Conservation (phyloP, 2,113 vertebrate genomes). For the Baryphthengus martii region DNA sequence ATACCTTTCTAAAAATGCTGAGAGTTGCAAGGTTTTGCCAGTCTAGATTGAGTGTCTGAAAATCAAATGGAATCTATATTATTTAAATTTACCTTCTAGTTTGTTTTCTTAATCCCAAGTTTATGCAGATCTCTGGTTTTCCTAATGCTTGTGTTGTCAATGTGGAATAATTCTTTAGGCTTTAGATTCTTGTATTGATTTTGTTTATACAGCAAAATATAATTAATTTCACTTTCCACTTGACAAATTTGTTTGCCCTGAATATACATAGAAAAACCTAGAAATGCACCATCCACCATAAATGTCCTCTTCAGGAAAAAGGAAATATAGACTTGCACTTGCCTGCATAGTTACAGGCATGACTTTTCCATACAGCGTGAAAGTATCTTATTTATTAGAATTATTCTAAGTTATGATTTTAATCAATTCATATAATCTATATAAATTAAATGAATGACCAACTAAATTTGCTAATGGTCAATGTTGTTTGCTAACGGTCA, state of each 20-base stretch:
- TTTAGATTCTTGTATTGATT: neutral
- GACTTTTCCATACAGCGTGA: neutral
- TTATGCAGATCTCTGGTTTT: neutral
- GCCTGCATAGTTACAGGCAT: rapidly evolving
- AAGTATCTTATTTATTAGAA: neutral
- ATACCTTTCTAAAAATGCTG: neutral
- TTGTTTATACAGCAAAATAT: neutral
- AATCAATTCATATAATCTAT: neutral
- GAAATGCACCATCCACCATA: neutral
- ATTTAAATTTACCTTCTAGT: neutral
- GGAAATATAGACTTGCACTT: neutral
- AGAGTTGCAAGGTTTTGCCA: neutral
- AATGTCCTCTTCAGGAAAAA: neutral
- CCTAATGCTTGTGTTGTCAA: neutral
- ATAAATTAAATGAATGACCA: neutral
- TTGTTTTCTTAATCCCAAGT: neutral
- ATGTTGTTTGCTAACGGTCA: neutral
- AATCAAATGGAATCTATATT: neutral
- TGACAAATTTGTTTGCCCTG: neutral
- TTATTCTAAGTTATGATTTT: neutral
- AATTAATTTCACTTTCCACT: neutral
- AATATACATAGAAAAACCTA: neutral
- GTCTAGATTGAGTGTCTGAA: neutral
- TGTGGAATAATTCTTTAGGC: neutral
- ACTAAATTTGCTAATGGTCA: neutral